These are phyloP conservation scores for Bhutanitis thaidina DNA, from an alignment of 2,888 invertebrate genomes.

Conservation along the genomic window DNA sequence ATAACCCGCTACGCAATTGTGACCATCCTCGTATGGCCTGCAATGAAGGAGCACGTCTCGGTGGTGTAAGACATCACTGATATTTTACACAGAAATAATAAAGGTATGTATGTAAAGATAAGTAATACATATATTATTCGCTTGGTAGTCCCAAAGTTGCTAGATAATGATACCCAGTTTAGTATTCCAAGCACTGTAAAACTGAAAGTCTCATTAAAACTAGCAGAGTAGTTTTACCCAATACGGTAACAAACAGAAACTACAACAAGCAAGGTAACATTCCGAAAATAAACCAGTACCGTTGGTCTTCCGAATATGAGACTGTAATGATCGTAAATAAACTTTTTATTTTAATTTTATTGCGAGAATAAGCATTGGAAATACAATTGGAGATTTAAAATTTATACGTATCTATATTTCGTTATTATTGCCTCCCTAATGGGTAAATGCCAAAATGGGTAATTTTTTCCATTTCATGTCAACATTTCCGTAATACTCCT, in stretches of 20 bases:
- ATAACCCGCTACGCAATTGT: too few species aligned
- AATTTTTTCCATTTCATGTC: constrained; percentile 49
- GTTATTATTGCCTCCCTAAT: constrained; percentile 10
- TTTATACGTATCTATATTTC: constrained; percentile 3
- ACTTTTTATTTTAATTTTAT: not conserved
- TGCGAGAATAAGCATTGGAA: not conserved
- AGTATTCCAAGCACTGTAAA: constrained; percentile 6
- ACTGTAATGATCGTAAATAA: not conserved
- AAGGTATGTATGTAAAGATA: too few species aligned
- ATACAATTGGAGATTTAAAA: not conserved
- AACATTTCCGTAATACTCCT: constrained; percentile 47
- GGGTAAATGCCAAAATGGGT: constrained; percentile 40
- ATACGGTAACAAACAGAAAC: constrained; percentile 15
- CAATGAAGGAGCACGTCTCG: too few species aligned
- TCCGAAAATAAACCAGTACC: constrained; percentile 1
- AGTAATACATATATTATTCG: constrained; percentile 10
- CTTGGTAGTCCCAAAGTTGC: constrained; percentile 1
- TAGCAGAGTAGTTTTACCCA: constrained; percentile 7
- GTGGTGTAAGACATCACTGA: too few species aligned
- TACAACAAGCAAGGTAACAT: constrained; percentile 13
- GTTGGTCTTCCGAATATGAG: not conserved
- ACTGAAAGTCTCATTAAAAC: constrained; percentile 16
- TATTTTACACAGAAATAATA: too few species aligned
- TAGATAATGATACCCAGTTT: constrained; percentile 11
- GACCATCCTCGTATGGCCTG: too few species aligned